Evolutionary conservation across 2,113 vertebrate species (phyloP), one percentile per base, ranked within the genome.

Genomic region (Nothobranchius furzeri): DNA sequence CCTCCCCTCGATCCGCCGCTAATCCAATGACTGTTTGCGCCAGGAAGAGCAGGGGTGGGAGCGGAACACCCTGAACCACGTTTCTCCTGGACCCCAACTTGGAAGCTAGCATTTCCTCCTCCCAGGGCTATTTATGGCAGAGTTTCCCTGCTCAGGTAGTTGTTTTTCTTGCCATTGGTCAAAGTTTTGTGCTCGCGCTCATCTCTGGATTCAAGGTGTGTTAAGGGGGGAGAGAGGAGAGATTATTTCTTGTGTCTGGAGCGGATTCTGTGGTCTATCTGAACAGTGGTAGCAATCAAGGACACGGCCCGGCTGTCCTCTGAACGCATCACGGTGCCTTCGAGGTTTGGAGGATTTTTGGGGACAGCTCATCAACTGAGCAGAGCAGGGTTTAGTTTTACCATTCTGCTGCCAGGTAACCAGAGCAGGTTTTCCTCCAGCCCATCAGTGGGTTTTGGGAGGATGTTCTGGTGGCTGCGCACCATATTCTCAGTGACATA

Each of bases 1-100:
- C 89, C 90, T 89, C 89, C 76, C 88, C 88, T 88, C 83, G 67
- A 79, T 86, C 82, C 82, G 76, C 89, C 90, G 90, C 89, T 92
- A 89, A 92, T 92, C 89, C 90, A 92, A 78, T 90, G 89, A 87
- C 88, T 87, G 88, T 83, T 87, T 91, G 90, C 83, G 89, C 85
- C 85, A 86, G 68, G 80, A 87, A 88, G 84, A 81, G 88, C 81
- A 78, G 82, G 83, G 85, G 77, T 76, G 79, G 89, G 79, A 81
- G 72, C 86, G 74, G 83, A 87, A 84, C 88, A 83, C 73, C 50
- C 76, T 75, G 76, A 79, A 85, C 82, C 90, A 83, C 89, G 85
- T 88, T 89, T 81, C 78, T 73, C 11, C 73, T 64, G 73, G 68
- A 73, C 52, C 66, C 70, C 47, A 86, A 87, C 70, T 85, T 87